Base-by-base conservation (phyloP, 2,888 invertebrate genomes). In the Brachypalpus laphriformis region DNA sequence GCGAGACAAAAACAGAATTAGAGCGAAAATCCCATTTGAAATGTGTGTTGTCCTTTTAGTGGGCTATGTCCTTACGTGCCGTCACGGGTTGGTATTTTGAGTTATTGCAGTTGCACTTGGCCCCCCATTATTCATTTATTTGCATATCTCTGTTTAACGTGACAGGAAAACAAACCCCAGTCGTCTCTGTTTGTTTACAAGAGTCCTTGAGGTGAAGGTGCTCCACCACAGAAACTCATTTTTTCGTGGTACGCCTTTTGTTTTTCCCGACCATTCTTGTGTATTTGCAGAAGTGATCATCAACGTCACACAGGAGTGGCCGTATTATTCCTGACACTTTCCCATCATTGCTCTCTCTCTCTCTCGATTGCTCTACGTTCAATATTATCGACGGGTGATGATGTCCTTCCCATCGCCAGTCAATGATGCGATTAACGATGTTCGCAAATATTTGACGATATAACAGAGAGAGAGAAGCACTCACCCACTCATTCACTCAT, bases 361-460 rank as follows among this genome's bases (percentile, higher is more conserved):
- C 2, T 28, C 28, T 3, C 28, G n/a, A n/a, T 28, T 16, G 11
- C 51, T 59, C 61, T 14, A 42, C 34, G 51, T 72, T 54, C 72
- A 66, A 56, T 59, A 72, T 75, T 66, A 81, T 40, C 47, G 77
- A 77, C 78, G 59, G n/a, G 45, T 40, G 59, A 78, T 78, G 59
- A 78, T 78, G 76, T 71, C 77, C 82, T 77, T 66, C 82, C 56
- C 82, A 68, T 78, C 72, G 75, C 66, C 85, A 85, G 83, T 85
- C 83, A 85, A 80, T 85, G 85, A 81, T 85, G 85, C 75, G 85
- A 85, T 85, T 85, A 85, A 85, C 85, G 85, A 85, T 85, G 85
- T 85, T 81, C 81, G 85, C 75, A 85, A 85, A 85, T 85, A 85
- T 85, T 85, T 85, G 75, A 66, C 51, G 74, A 75, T 61, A 68